Percentiles rank a stretch among this genome's conserved stretches.
Conservation (phyloP, 2,888 invertebrate species). For the Doris montereyensis region DNA sequence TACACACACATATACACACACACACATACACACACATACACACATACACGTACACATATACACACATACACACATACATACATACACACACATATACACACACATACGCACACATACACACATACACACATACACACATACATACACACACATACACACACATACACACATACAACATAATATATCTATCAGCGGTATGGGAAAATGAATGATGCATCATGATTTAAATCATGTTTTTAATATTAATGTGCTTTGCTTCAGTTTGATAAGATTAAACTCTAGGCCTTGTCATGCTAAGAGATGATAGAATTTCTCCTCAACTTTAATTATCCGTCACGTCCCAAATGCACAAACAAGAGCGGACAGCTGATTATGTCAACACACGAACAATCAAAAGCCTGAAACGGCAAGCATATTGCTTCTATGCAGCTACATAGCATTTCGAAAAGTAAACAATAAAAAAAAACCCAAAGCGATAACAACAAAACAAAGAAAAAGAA, state of each 20-base stretch:
- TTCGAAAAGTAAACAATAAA: background rate
- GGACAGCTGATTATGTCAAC: background rate
- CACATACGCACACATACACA: background rate
- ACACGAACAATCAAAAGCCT: background rate
- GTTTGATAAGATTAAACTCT: slow-evolving; percentile 28
- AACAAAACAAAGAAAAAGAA: background rate
- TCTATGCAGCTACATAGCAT: background rate
- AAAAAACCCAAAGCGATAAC: background rate
- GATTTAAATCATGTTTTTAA: background rate
- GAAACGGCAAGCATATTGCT: background rate
- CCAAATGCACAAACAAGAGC: no score
- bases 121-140: background rate
- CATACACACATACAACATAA: no score
- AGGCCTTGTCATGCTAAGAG: no score
- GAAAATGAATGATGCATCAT: background rate
- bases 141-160: background rate
- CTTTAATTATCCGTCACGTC: no score
- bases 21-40: background rate
- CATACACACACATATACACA: background rate
- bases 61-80: slow-evolving; percentile 1
- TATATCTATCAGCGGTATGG: background rate
- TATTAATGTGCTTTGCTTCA: background rate
- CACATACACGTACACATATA: background rate
- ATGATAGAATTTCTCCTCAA: no score
- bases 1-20: slow-evolving; percentile 16